A percentile compares a stretch with the other conserved stretches of the same genome.
Conservation (phyloP, 2,113 vertebrate genomes). For the Circaetus gallicus region DNA sequence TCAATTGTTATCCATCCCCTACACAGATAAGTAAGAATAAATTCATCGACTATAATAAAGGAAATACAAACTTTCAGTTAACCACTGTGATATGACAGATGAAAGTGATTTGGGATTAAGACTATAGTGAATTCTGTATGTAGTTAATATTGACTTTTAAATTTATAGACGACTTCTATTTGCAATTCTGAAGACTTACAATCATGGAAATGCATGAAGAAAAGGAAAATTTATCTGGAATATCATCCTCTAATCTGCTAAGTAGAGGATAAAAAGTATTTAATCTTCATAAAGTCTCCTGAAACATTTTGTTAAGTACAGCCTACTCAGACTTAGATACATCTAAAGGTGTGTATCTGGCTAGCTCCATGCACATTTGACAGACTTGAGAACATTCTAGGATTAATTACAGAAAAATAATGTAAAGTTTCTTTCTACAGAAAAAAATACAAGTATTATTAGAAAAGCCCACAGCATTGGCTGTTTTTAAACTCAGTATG, state of each 20-base stretch:
- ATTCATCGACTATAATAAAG: not conserved
- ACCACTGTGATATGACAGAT: not conserved
- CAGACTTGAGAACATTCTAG: not conserved
- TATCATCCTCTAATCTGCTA: slow-evolving; percentile 24
- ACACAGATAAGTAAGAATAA: not conserved
- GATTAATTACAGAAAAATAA: not conserved
- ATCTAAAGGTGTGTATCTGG: not conserved
- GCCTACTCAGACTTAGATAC: not conserved
- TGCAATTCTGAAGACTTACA: not conserved
- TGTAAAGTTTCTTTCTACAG: not conserved
- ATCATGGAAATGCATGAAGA: not conserved
- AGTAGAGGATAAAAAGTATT: not conserved
- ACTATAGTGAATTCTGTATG: not conserved
- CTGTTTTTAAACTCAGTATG: not conserved
- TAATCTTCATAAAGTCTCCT: not conserved
- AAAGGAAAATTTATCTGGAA: not conserved
- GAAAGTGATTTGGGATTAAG: not conserved
- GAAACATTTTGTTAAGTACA: not conserved
- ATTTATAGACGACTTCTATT: not conserved
- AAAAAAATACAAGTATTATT: not conserved
- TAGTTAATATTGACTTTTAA: not conserved
- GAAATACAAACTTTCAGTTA: not conserved
- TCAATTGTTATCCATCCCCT: not conserved
- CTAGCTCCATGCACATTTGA: not conserved
- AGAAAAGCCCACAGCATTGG: not conserved